phyloP scores from a whole-genome alignment of 2,113 vertebrate genomes.

The Protomyctophum bolini region DNA sequence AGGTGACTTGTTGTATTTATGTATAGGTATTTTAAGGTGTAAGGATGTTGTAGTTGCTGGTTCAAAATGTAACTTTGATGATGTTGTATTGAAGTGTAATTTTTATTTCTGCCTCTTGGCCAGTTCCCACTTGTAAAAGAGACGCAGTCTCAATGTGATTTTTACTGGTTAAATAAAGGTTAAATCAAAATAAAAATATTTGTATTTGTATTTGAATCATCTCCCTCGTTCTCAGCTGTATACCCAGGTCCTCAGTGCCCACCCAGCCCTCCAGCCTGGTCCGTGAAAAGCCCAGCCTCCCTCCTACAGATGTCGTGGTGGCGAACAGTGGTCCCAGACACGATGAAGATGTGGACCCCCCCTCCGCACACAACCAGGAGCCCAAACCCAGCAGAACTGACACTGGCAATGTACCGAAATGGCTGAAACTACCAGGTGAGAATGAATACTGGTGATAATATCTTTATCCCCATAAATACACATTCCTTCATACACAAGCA shows the following conservation, averaged over 20 bases:
- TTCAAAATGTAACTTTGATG: too few relatives aligned
- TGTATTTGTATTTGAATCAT: not conserved
- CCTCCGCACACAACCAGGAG: conserved; percentile 15
- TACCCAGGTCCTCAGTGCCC: conserved; percentile 53
- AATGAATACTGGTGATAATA: too few relatives aligned
- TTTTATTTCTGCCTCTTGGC: too few relatives aligned
- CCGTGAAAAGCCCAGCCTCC: conserved; percentile 31
- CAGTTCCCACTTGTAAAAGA: too few relatives aligned
- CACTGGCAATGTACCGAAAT: conserved; percentile 78
- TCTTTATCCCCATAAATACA: not conserved
- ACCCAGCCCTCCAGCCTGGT: conserved; percentile 22
- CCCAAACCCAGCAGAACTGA: conserved; percentile 54
- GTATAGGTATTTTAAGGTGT: too few relatives aligned
- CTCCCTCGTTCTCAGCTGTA: conserved; percentile 60
- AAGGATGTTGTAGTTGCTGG: too few relatives aligned
- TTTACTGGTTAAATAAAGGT: too few relatives aligned
- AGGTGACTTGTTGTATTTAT: too few relatives aligned
- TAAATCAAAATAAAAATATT: too few relatives aligned
- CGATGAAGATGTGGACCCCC: conserved; percentile 19
- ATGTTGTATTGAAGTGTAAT: too few relatives aligned
- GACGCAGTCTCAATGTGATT: too few relatives aligned
- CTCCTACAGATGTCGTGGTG: conserved; percentile 15
- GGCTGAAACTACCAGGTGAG: conserved; percentile 83
- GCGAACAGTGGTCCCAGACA: conserved; percentile 14
- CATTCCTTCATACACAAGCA: not conserved